phyloP scores from a whole-genome alignment of 2,797 vertebrate genomes.

The Sciurus carolinensis region DNA sequence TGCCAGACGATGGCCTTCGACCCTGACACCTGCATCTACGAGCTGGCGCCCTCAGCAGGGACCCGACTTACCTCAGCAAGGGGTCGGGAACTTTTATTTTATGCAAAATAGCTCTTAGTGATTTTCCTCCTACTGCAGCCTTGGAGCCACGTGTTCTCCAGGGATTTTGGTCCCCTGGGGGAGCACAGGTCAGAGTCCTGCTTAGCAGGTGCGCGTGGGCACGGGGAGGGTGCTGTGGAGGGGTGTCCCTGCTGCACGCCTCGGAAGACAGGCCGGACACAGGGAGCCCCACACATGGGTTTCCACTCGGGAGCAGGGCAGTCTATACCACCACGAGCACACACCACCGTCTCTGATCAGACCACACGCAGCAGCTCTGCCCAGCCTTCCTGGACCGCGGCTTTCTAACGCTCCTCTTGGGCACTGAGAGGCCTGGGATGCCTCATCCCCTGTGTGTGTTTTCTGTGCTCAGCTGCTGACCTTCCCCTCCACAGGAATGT shows the following conservation, averaged over 20 bases:
- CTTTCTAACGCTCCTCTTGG: no score
- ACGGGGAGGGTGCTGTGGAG: not conserved
- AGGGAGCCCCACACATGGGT: no score
- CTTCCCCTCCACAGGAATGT: not conserved
- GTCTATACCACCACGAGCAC: not conserved
- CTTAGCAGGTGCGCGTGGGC: not conserved
- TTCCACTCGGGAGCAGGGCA: fast-evolving
- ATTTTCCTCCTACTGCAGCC: not conserved
- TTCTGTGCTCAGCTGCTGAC: no score
- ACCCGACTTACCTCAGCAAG: not conserved
- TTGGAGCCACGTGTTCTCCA: not conserved
- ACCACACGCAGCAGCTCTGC: fast-evolving
- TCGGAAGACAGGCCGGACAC: not conserved
- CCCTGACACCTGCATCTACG: no score
- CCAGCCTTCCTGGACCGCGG: not conserved
- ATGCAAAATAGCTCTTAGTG: not conserved
- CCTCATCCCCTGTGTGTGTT: fast-evolving
- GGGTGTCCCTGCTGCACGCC: no score
- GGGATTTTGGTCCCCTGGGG: not conserved
- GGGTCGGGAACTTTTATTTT: not conserved
- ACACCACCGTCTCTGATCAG: not conserved
- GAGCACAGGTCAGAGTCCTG: not conserved
- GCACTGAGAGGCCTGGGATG: fast-evolving
- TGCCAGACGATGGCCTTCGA: fast-evolving
- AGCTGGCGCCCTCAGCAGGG: no score